Base-by-base conservation (phyloP, 30 jellyfish, hydroid and myxozoan genomes). In the Aurelia aurita region DNA sequence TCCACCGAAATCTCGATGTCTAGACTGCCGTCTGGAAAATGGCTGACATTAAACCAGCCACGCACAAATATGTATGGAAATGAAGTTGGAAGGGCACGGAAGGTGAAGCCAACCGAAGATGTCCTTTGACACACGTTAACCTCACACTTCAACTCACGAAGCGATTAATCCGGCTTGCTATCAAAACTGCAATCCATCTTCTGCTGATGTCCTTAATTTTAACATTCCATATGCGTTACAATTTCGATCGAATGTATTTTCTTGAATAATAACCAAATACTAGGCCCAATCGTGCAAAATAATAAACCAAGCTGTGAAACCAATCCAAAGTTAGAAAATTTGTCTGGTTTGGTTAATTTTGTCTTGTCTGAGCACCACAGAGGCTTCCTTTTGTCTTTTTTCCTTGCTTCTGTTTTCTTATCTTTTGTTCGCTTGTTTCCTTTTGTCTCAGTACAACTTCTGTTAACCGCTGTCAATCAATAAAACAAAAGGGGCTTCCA, bases 1-100 rank as follows among this genome's bases (percentile, higher is more conserved):
- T 69, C 83, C 74, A 23, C 35, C 32, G 46, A 39, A 39, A 6
- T 39, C 51, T 39, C 9, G 51, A 39, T 39, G 93, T 83, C 93
- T 83, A 83, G 93, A 83, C 93, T 69, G 79, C 74, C 72, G 93
- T 83, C 93, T 83, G 93, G 87, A 71, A 68, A 3, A 77, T 21
- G 14, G 39, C 54, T 70, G 55, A 71, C 69, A 46, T 5, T 26
- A 43, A 23, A 77, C 79, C 86, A 74, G 35, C 73, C 73, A 61
- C 35, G 35, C 73, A 61, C 29, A 61, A 61, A 61, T 39, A n/a
- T 61, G 35, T 39, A 39, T 32, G 35, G 35, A 22, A 32, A 22
- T 14, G 73, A 18, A 61, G n/a, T 32, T 61, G 29, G 35, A 22
- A 32, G 73, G 35, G 19, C 35, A 16, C 20, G 73, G 73, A 61